phyloP scores from a whole-genome alignment of 1,140 invertebrate genomes.

The Drosophila watanabei region DNA sequence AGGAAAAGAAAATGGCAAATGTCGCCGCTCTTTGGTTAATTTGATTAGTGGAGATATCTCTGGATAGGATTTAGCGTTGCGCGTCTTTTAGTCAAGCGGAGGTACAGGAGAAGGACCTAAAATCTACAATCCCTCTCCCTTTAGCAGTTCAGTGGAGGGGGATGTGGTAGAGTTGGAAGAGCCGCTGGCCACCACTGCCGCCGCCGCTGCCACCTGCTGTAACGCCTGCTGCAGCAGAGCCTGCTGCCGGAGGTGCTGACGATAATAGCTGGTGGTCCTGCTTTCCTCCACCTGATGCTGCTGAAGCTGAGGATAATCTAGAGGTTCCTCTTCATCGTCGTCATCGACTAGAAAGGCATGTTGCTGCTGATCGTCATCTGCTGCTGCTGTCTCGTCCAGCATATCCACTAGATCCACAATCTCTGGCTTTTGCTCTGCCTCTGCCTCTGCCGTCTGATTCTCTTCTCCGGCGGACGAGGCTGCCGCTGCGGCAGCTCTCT shows the following conservation, averaged over 20 bases:
- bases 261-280: slow-evolving; percentile 49
- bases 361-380: slow-evolving; percentile 28
- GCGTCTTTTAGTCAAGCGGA: slow-evolving; percentile 43
- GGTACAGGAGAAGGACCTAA: slow-evolving; percentile 16
- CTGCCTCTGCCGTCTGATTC: slow-evolving; percentile 8
- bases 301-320: slow-evolving; percentile 9
- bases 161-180: slow-evolving; percentile 12
- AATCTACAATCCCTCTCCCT: slow-evolving; percentile 31
- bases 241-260: slow-evolving; percentile 70
- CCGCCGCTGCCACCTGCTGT: slow-evolving; percentile 65
- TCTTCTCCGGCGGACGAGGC: slow-evolving; percentile 29
- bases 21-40: slow-evolving; percentile 75
- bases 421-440: slow-evolving; percentile 53
- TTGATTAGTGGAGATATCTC: slow-evolving; percentile 63
- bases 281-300: slow-evolving; percentile 31
- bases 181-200: slow-evolving; percentile 55
- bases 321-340: slow-evolving; percentile 59
- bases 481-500: slow-evolving; percentile 46
- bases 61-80: slow-evolving; percentile 23
- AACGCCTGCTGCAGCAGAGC: slow-evolving; percentile 74
- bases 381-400: slow-evolving; percentile 13
- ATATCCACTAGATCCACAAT: slow-evolving; percentile 73
- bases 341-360: slow-evolving; percentile 62
- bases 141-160: slow-evolving; percentile 21
- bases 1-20: slow-evolving; percentile 43